phyloP scores from a whole-genome alignment of 1,140 invertebrate species.

The Aethina tumida region DNA sequence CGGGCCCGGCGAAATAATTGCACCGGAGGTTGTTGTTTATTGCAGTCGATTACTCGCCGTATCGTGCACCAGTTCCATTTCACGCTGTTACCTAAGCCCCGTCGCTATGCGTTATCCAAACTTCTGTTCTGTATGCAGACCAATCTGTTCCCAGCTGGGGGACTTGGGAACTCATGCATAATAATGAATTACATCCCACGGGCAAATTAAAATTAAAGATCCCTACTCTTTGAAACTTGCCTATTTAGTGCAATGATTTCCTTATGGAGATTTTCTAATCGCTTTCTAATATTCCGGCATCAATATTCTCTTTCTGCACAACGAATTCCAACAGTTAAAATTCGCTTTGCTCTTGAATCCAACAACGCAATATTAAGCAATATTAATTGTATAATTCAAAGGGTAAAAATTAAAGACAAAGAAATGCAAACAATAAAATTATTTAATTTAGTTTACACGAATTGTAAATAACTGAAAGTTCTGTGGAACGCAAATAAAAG shows the following conservation, averaged over 20 bases:
- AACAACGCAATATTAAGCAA: no score
- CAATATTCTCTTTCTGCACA: not conserved
- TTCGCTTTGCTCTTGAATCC: no score
- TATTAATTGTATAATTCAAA: no score
- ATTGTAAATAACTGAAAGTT: no score
- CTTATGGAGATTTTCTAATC: constrained; percentile 31
- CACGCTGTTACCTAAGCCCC: constrained; percentile 18
- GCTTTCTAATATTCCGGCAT: constrained; percentile 3
- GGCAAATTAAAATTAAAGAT: constrained; percentile 39
- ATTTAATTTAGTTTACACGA: no score
- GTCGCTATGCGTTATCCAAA: constrained; percentile 26
- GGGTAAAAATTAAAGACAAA: no score
- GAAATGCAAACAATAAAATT: no score
- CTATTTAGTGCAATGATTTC: constrained; percentile 38
- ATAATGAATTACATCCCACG: constrained; percentile 38
- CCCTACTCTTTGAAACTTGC: constrained; percentile 35
- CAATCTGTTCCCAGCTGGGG: constrained; percentile 29
- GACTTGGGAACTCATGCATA: constrained; percentile 35
- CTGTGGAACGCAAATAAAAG: no score
- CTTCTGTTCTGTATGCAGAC: constrained; percentile 30
- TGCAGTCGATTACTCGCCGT: no score
- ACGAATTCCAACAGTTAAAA: no score
- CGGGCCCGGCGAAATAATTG: no score
- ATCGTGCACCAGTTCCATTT: constrained; percentile 22
- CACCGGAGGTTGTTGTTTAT: no score